Base-by-base conservation (phyloP, 1,140 invertebrate species). In the Chlorops oryzae region DNA sequence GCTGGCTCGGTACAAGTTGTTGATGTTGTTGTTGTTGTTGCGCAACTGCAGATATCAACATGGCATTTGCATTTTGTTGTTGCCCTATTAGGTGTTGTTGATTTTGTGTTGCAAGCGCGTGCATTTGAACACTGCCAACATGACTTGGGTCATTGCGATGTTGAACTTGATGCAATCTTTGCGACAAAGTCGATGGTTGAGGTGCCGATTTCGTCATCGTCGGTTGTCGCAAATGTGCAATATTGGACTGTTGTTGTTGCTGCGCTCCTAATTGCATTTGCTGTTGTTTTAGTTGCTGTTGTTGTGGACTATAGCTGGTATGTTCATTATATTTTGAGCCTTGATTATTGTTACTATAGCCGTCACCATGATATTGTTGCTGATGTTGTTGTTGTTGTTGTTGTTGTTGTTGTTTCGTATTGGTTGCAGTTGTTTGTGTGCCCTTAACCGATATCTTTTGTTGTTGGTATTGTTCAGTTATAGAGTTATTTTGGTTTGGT, bases 11-110 rank as follows among this genome's bases (percentile, higher is more conserved):
- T 15, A 32, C 9, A 18, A 21, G 7, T 3, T 49, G 34, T 28
- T 55, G 74, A 65, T 50, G 44, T 21, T 55, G 74, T 77, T 47
- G 73, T 66, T 56, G 75, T 61, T 55, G 63, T 61, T 57, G 75
- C 65, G 58, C 59, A 21, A 17, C 34, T 25, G 46, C 46, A n/a
- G n/a, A n/a, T n/a, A n/a, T n/a, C 37, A 47, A 25, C 35, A 47
- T 47, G 3, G 39, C 20, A 47, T 34, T 52, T n/a, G 27, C 22
- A 12, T 28, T 15, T 37, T 74, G 65, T 13, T 47, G 42, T 22
- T 64, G 59, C 13, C 62, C 59, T 25, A 59, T 55, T 47, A 58
- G 21, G 15, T 17, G 35, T 17, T 41, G 27, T 21, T 57, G 65
- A 34, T 58, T 70, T 47, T 70, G 67, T 12, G 42, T 53, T 24